Evolutionary conservation across 1,140 invertebrate genomes (phyloP).

Genomic region (Listronotus oregonensis): DNA sequence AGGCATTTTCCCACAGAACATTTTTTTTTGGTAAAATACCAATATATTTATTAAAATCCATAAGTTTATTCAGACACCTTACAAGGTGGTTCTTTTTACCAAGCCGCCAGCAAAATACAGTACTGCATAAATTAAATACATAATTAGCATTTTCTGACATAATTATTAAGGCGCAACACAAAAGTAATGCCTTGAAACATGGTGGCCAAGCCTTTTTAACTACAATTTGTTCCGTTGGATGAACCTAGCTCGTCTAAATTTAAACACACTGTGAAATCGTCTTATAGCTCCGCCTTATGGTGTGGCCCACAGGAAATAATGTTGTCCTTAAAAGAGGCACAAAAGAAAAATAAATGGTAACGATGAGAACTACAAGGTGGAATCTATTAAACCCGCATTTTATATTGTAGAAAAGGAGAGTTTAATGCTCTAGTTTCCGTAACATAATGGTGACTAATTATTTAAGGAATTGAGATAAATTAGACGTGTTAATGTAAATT

Average conservation of each 20-base stretch:
- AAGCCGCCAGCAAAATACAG: too few species aligned
- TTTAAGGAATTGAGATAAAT: too few species aligned
- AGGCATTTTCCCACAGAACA: too few species aligned
- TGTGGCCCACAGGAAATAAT: conserved; percentile 3
- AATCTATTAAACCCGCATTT: not conserved
- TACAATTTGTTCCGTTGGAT: conserved; percentile 12
- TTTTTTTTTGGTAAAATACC: too few species aligned
- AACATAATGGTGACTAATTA: too few species aligned
- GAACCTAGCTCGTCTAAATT: conserved; percentile 4
- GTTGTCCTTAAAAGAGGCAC: not conserved
- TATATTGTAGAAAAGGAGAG: too few species aligned
- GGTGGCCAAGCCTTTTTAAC: conserved; percentile 10
- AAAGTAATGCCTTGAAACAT: not conserved
- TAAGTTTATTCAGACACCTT: conserved; percentile 1
- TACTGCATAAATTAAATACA: conserved; percentile 4
- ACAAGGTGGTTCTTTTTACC: not conserved
- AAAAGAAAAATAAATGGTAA: conserved; percentile 8
- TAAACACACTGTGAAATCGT: conserved; percentile 5
- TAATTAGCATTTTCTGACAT: conserved; percentile 2
- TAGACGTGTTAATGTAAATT: not conserved
- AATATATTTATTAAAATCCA: too few species aligned
- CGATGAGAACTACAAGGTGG: conserved; percentile 3
- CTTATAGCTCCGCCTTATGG: conserved; percentile 1
- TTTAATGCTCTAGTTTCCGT: too few species aligned
- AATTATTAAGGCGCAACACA: too few species aligned